Evolutionary conservation across 2,888 invertebrate genomes (phyloP).

Genomic region (Cotesia congregata): DNA sequence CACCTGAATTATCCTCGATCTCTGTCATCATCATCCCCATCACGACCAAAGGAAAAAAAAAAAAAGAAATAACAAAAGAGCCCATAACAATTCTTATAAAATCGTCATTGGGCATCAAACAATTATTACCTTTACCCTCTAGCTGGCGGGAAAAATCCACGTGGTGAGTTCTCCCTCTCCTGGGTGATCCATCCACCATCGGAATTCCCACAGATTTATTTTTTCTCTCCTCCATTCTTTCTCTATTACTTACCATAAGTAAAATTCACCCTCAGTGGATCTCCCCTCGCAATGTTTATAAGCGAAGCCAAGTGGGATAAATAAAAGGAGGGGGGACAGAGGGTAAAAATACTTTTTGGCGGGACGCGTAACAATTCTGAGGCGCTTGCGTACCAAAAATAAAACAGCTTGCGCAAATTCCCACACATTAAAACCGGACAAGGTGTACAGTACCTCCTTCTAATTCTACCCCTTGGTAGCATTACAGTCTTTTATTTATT

Average conservation of each 20-base stretch:
- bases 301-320: slow-evolving; percentile 23
- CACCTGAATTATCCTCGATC: not conserved
- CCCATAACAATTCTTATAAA: not conserved
- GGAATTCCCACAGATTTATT: slow-evolving; percentile 35
- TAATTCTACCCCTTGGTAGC: slow-evolving; percentile 41
- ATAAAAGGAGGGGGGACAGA: slow-evolving; percentile 3
- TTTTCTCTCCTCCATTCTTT: not conserved
- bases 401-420: slow-evolving; percentile 59
- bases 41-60: not conserved
- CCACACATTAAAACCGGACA: slow-evolving; percentile 52
- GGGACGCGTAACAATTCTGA: slow-evolving; percentile 28
- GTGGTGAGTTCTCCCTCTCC: not conserved
- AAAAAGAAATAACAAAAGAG: not conserved
- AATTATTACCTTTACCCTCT: not conserved
- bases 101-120: slow-evolving; percentile 7
- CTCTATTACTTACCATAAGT: not conserved
- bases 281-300: slow-evolving; percentile 7
- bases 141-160: slow-evolving; percentile 20
- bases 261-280: slow-evolving; percentile 21
- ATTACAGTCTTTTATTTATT: slow-evolving; percentile 27
- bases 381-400: slow-evolving; percentile 46
- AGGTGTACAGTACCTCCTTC: slow-evolving; percentile 42
- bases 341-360: slow-evolving; percentile 40
- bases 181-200: not conserved
- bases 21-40: not conserved